A percentile compares a stretch with the other conserved stretches of the same genome.
phyloP scores from a whole-genome alignment of 2,888 invertebrate species.

The Polydrusus cervinus region DNA sequence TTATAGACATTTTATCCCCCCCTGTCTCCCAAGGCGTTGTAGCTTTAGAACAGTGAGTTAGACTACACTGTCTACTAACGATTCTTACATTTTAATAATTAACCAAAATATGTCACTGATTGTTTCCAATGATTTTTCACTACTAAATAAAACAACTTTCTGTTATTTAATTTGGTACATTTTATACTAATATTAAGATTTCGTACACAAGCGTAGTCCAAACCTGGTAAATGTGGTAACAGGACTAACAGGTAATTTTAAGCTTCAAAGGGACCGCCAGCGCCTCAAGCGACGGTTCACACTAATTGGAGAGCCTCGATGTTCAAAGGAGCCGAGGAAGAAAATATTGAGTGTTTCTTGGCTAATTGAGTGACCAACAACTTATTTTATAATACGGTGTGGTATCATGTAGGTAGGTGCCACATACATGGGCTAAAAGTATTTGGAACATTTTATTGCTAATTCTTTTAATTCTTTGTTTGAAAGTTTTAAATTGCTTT shows the following conservation, averaged over 20 bases:
- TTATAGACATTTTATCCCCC: no score
- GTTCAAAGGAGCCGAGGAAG: constrained; percentile 73
- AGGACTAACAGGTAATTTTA: constrained; percentile 70
- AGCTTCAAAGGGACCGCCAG: constrained; percentile 70
- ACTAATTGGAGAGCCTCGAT: constrained; percentile 72
- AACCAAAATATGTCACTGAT: no score
- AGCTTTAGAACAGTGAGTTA: no score
- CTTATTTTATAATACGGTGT: constrained; percentile 66
- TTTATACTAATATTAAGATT: no score
- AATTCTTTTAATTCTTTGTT: constrained; percentile 5
- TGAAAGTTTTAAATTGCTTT: neutral
- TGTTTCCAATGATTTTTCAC: no score
- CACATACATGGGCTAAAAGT: constrained; percentile 18
- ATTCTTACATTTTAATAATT: no score
- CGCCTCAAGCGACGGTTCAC: constrained; percentile 72
- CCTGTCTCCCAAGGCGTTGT: no score
- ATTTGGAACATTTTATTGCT: constrained; percentile 28
- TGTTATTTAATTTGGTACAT: neutral
- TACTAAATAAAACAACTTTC: no score
- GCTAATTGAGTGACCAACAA: constrained; percentile 73
- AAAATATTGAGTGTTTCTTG: constrained; percentile 71
- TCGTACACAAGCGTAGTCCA: constrained; percentile 3
- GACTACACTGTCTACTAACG: no score
- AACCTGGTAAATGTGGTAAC: constrained; percentile 56
- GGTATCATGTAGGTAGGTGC: constrained; percentile 44